phyloP scores from a whole-genome alignment of 1,140 invertebrate genomes.

The Tetraneura akinire region DNA sequence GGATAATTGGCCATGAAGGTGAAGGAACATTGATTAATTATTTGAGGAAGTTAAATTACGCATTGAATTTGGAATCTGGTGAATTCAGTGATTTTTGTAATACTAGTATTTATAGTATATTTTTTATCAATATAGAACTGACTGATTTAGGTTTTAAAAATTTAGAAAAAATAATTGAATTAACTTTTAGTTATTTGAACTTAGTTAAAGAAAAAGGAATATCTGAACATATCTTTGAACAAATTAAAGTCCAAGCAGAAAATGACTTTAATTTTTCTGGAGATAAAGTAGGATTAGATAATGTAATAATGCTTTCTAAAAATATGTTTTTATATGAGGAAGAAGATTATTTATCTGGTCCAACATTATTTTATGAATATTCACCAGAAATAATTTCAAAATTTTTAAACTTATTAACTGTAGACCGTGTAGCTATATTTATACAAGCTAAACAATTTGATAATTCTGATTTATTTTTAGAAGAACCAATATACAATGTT shows the following conservation, averaged over 20 bases:
- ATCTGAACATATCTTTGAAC: slow-evolving; percentile 71
- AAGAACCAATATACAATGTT: slow-evolving; percentile 75
- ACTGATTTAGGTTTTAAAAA: slow-evolving; percentile 78
- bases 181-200: slow-evolving; percentile 74
- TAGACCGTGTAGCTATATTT: slow-evolving; percentile 76
- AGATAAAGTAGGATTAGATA: slow-evolving; percentile 71
- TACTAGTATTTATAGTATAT: slow-evolving; percentile 61
- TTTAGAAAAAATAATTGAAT: slow-evolving; percentile 68
- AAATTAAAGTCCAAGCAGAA: slow-evolving; percentile 74
- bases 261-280: slow-evolving; percentile 68
- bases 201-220: slow-evolving; percentile 67
- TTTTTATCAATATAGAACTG: slow-evolving; percentile 73
- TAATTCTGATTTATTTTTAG: slow-evolving; percentile 63
- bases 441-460: slow-evolving; percentile 63
- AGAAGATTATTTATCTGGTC: slow-evolving; percentile 74
- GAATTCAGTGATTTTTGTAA: slow-evolving; percentile 71
- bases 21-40: slow-evolving; percentile 82
- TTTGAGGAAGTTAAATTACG: slow-evolving; percentile 82
- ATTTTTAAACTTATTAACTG: slow-evolving; percentile 68
- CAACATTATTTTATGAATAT: slow-evolving; percentile 74
- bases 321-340: slow-evolving; percentile 79
- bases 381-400: slow-evolving; percentile 71
- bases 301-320: slow-evolving; percentile 76
- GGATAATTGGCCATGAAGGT: slow-evolving; percentile 85
- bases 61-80: slow-evolving; percentile 75